A percentile compares a stretch with the other conserved stretches of the same genome.
These are phyloP conservation scores for Hyperoplus immaculatus DNA, from an alignment of 2,797 vertebrate species.

Conservation along the genomic window DNA sequence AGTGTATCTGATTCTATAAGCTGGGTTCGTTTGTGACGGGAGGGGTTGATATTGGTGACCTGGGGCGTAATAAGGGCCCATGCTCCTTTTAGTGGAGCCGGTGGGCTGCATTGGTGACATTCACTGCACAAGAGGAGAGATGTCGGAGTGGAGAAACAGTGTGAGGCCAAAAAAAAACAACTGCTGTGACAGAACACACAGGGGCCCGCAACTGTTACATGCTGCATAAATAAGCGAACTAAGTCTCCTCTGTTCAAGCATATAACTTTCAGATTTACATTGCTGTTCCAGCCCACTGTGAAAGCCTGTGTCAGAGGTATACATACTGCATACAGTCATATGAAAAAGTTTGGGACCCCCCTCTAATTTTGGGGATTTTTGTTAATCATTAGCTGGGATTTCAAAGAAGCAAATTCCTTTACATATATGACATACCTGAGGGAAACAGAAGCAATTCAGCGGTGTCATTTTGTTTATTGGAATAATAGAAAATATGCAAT, in stretches of 20 bases:
- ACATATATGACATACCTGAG: too few species aligned
- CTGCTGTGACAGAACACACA: constrained; percentile 55
- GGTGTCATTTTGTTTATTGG: too few species aligned
- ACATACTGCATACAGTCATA: background rate
- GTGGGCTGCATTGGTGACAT: constrained; percentile 65
- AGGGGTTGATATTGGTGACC: constrained; percentile 67
- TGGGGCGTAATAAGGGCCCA: constrained; percentile 61
- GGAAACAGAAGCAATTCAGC: too few species aligned
- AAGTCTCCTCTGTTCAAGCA: constrained; percentile 11
- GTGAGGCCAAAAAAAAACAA: constrained; percentile 48
- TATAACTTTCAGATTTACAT: constrained; percentile 19
- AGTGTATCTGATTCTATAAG: constrained; percentile 71
- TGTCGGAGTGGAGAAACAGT: constrained; percentile 46
- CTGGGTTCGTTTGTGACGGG: constrained; percentile 59
- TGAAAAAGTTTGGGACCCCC: too few species aligned
- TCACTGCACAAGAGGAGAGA: constrained; percentile 51
- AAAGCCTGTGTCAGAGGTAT: background rate
- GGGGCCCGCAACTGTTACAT: constrained; percentile 30
- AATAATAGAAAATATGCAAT: too few species aligned
- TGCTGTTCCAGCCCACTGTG: background rate
- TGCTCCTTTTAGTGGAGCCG: constrained; percentile 48
- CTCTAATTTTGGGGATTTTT: too few species aligned
- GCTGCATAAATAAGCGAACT: constrained; percentile 49
- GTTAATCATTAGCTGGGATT: too few species aligned
- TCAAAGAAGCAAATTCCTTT: too few species aligned